phyloP scores from a whole-genome alignment of 2,888 invertebrate species.

The Pseudolycoriella hygida region DNA sequence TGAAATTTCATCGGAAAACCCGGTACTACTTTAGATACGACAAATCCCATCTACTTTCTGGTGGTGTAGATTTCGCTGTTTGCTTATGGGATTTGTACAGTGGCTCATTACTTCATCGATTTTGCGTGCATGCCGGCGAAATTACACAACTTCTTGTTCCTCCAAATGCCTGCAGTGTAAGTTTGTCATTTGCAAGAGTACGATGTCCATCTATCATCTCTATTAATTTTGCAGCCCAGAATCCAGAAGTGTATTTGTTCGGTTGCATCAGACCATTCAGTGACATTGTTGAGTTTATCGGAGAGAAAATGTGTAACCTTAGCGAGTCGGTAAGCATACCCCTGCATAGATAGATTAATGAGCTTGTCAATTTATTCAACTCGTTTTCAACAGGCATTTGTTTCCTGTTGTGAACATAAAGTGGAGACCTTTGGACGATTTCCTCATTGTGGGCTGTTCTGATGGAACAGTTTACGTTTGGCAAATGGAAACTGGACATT shows the following conservation, averaged over 20 bases:
- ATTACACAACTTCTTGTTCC: constrained; percentile 88
- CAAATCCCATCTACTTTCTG: constrained; percentile 76
- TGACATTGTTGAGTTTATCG: constrained; percentile 68
- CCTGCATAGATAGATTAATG: no score
- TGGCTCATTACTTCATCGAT: constrained; percentile 76
- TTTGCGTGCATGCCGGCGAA: constrained; percentile 96
- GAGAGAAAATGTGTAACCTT: constrained; percentile 91
- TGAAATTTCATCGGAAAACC: no score
- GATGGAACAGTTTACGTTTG: constrained; percentile 98
- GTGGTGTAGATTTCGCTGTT: constrained; percentile 92
- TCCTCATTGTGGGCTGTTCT: constrained; percentile 90
- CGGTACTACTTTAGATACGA: constrained; percentile 55
- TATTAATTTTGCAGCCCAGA: constrained; percentile 57
- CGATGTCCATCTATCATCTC: constrained; percentile 8
- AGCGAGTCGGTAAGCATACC: constrained; percentile 34
- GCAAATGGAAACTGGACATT: constrained; percentile 99
- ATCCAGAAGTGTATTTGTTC: constrained; percentile 91
- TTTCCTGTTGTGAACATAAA: constrained; percentile 92
- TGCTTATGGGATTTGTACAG: constrained; percentile 91
- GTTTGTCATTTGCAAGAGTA: constrained; percentile 18
- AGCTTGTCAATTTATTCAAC: background rate
- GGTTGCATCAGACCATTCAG: constrained; percentile 95
- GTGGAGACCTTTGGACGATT: constrained; percentile 95
- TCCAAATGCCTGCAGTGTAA: constrained; percentile 73
- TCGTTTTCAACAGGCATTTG: constrained; percentile 50